Percentiles rank a stretch among this genome's conserved stretches.
These are phyloP conservation scores for Julus scandinavius DNA, from an alignment of 2,888 invertebrate species.

Conservation along the genomic window DNA sequence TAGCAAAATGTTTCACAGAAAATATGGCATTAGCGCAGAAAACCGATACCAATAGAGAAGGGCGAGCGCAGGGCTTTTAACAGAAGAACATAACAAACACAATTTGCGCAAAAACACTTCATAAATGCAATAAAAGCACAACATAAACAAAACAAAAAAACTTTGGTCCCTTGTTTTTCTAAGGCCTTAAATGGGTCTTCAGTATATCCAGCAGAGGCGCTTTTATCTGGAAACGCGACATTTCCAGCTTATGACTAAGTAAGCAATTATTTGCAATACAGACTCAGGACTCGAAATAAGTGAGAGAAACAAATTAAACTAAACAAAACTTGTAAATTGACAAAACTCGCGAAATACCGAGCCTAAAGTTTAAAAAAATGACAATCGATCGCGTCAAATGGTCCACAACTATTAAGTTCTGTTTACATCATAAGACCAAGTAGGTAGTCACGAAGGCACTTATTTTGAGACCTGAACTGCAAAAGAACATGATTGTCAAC, in stretches of 20 bases:
- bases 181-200: conserved; percentile 28
- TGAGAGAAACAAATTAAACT: background rate
- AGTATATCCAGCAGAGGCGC: background rate
- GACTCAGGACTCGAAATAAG: conserved; percentile 45
- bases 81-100: background rate
- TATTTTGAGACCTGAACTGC: conserved; percentile 44
- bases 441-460: background rate
- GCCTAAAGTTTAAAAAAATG: background rate
- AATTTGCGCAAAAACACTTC: background rate
- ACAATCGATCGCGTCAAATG: background rate
- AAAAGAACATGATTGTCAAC: conserved; percentile 18
- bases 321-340: background rate
- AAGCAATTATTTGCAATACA: background rate
- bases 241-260: background rate
- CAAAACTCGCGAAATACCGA: background rate
- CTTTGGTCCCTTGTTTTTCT: conserved; percentile 27
- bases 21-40: background rate
- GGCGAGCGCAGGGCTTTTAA: background rate
- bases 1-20: background rate
- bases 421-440: background rate
- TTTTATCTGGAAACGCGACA: background rate
- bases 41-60: background rate
- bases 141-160: background rate
- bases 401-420: background rate
- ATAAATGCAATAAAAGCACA: background rate